phyloP scores from a whole-genome alignment of 1,140 invertebrate genomes.

The Ditylenchus dipsaci region DNA sequence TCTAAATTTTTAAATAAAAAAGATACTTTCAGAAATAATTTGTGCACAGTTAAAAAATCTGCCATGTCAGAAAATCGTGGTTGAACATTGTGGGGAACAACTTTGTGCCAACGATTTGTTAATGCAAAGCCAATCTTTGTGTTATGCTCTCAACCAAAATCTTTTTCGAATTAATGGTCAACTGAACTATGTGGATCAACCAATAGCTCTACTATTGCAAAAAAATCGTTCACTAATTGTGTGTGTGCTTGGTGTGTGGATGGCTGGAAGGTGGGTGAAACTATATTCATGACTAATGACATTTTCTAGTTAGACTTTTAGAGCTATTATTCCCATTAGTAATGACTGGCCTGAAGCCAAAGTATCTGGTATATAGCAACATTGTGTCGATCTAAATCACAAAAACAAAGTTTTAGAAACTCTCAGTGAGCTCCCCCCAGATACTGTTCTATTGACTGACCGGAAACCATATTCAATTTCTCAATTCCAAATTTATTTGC shows the following conservation, averaged over 20 bases:
- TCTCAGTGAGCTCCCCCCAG: neutral
- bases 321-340: constrained; percentile 5
- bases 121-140: neutral
- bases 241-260: neutral
- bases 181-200: neutral
- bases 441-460: constrained; percentile 13
- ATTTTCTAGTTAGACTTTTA: neutral
- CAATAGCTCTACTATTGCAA: constrained; percentile 2
- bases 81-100: neutral
- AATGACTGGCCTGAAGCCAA: constrained; percentile 2
- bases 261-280: neutral
- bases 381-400: neutral
- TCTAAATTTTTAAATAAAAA: no score
- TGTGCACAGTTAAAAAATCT: neutral
- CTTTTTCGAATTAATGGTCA: neutral
- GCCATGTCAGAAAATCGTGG: neutral
- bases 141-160: neutral
- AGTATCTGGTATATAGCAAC: neutral
- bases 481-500: no score
- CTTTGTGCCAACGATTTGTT: neutral
- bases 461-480: neutral
- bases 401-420: constrained; percentile 1
- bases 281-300: neutral
- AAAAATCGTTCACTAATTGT: neutral
- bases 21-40: neutral